Base-by-base conservation (phyloP, 2,113 vertebrate genomes). In the Bagarius yarrelli region DNA sequence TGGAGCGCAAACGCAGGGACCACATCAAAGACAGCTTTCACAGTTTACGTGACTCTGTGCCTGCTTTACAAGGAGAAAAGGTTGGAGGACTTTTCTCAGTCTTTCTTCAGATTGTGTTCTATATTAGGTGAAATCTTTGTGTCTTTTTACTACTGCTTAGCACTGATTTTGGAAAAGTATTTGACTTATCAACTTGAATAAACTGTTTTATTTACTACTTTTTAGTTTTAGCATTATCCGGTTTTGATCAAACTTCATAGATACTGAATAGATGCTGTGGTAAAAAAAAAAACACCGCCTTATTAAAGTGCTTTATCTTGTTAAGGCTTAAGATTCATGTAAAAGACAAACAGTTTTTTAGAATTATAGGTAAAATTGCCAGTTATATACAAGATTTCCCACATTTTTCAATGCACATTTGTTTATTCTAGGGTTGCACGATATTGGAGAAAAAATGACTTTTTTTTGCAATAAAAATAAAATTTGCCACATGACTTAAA, bases 1-100 rank as follows among this genome's bases (percentile, higher is more conserved):
- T 99, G 95, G 98, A 99, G 93, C 95, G 98, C 88, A 99, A 99
- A 81, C 96, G 98, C 87, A 95, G 98, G 94, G 98, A 99, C 95
- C 98, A 99, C 94, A 99, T 99, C 94, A 99, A 99, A 94, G 98
- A 99, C 94, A 99, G 98, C 91, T 99, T 99, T 92, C 98, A 99
- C 94, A 97, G 98, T 94, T 93, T 99, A 88, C 95, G 98, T 83
- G 98, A 99, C 90, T 99, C 98, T 0, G 96, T 99, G 85, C 98
- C 98, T 50, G 94, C 98, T 60, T 94, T 99, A 90, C 98, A 99
- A 91, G 98, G 98, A 90, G 98, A 99, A 92, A 99, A 99, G 96
- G 96, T 97, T 90, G 94, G 95, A 77, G 30, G 23, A 81, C 19
- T 47, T n/a, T 63, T 59, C 30, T 76, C 8, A 14, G 30, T 74